A percentile compares a stretch with the other conserved stretches of the same genome.
phyloP scores from a whole-genome alignment of 2,888 invertebrate genomes.

The Periphyllus acericola region DNA sequence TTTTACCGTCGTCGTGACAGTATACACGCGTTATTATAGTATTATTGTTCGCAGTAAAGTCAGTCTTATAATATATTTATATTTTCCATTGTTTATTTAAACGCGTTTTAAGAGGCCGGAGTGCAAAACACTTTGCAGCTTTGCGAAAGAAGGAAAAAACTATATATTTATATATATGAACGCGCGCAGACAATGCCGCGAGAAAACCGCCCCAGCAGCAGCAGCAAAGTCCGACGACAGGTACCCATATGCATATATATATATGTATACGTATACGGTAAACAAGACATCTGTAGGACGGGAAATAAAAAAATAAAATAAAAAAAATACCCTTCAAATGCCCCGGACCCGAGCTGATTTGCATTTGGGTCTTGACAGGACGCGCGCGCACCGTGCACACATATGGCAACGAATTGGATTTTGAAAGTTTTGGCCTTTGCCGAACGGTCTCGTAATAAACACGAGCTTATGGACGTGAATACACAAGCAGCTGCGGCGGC shows the following conservation, averaged over 20 bases:
- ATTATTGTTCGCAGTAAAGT: neutral
- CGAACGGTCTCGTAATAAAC: slow-evolving; percentile 40
- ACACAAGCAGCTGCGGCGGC: slow-evolving; percentile 9
- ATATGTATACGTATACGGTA: neutral
- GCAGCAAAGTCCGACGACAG: slow-evolving; percentile 14
- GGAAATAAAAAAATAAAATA: neutral
- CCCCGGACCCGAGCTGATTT: neutral
- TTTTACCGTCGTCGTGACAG: neutral
- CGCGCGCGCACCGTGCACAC: neutral
- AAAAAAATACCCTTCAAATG: slow-evolving; percentile 7
- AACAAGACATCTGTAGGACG: slow-evolving; percentile 6
- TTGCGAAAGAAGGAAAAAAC: neutral
- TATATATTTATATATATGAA: neutral
- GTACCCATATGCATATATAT: neutral
- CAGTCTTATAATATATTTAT: neutral
- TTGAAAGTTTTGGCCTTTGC: slow-evolving; percentile 52
- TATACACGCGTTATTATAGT: too few relatives aligned
- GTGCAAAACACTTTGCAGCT: slow-evolving; percentile 10
- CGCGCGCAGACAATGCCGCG: neutral
- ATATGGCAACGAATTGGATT: slow-evolving; percentile 39
- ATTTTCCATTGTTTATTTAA: slow-evolving; percentile 8
- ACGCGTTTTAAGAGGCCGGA: neutral
- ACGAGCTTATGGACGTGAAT: slow-evolving; percentile 44
- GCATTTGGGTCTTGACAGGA: slow-evolving; percentile 20
- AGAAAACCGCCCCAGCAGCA: neutral